Conservation (phyloP, 2,888 invertebrate genomes). For the Clepsis dumicolana region DNA sequence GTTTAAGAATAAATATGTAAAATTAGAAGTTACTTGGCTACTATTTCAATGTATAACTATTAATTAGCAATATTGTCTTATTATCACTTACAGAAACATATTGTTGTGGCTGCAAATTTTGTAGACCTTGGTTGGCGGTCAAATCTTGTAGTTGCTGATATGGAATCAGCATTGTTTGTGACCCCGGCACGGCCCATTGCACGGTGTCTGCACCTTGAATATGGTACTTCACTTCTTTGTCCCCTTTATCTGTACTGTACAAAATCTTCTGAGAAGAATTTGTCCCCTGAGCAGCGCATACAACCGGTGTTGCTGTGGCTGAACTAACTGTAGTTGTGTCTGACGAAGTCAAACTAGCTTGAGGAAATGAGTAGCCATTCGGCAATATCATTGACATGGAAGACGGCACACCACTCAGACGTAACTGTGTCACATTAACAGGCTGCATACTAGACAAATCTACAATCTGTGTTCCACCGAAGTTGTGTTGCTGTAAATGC, state of each 20-base stretch:
- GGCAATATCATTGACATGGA: constrained; percentile 83
- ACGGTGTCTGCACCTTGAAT: constrained; percentile 78
- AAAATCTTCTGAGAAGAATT: constrained; percentile 78
- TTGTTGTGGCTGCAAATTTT: constrained; percentile 76
- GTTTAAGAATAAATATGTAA: too few species aligned
- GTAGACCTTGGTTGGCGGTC: constrained; percentile 68
- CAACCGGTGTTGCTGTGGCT: constrained; percentile 76
- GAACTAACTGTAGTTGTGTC: constrained; percentile 80
- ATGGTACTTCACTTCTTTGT: constrained; percentile 80
- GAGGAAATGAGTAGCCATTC: constrained; percentile 74
- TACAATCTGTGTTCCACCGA: constrained; percentile 74
- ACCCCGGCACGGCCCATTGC: constrained; percentile 80
- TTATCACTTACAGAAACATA: constrained; percentile 76
- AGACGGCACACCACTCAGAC: constrained; percentile 77
- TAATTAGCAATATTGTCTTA: not conserved
- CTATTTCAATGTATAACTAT: not conserved
- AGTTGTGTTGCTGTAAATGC: constrained; percentile 73
- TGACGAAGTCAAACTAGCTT: constrained; percentile 71
- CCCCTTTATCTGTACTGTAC: constrained; percentile 79
- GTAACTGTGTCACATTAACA: constrained; percentile 76
- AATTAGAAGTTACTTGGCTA: not conserved
- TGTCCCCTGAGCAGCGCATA: constrained; percentile 78
- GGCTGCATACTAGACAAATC: constrained; percentile 81
- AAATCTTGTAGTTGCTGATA: constrained; percentile 81
- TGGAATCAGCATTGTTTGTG: constrained; percentile 81